Evolutionary conservation across 2,113 vertebrate genomes (phyloP), one percentile per base, ranked within the genome.

Genomic region (Saimiri boliviensis): DNA sequence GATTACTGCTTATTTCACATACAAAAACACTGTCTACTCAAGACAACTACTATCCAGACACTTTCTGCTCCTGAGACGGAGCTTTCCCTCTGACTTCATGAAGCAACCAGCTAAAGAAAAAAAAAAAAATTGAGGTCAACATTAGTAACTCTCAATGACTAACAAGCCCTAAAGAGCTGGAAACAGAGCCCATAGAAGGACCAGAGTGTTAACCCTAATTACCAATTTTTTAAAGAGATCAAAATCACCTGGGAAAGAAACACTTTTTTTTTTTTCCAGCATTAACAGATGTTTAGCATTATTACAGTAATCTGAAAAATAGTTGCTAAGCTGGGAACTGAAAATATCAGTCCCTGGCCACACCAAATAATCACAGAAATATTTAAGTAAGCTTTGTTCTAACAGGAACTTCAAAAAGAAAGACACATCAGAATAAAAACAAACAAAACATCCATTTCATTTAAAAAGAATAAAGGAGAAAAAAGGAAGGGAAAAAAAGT

Each of bases 271-370:
- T 52, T 52, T 52, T 52, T 17, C 82, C 86, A 70, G 32, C 32
- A 94, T 52, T 91, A 87, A 94, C 35, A 92, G 11, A 86, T 90
- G 54, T 60, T 83, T 85, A 20, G 45, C 74, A 81, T 91, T 85
- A 88, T 25, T 93, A 94, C 23, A 1, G 40, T 90, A 81, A 88
- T 74, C 35, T 84, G 21, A n/a, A 93, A 90, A 92, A 89, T 32
- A 80, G 14, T 6, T 60, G 30, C 60, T 56, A 94, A 95, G 56
- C 68, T 79, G 82, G 19, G 32, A 91, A 45, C 42, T 94, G 54
- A 96, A 89, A 96, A 87, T 54, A 66, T 63, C 73, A 66, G 47
- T 82, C 63, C 56, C 93, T 97, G 92, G 97, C 96, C 93, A 98
- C 94, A 93, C 35, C 95, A 93, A 42, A 45, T 85, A 94, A 95